These are phyloP conservation scores for Drosophila miranda DNA, from an alignment of 1,140 invertebrate genomes.

Conservation along the genomic window DNA sequence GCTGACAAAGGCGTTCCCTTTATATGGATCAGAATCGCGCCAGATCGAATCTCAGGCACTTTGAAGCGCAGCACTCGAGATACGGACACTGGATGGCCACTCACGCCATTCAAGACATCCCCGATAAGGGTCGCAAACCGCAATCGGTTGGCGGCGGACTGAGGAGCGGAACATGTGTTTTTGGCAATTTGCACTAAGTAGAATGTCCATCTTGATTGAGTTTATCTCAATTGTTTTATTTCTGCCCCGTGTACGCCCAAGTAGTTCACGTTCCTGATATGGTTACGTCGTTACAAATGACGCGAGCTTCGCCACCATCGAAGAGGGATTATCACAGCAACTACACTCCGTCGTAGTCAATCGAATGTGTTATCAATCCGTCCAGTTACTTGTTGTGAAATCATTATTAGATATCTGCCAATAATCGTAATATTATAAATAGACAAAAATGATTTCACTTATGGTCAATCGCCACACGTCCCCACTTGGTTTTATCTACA, in stretches of 20 bases:
- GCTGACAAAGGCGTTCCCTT: slow-evolving; percentile 11
- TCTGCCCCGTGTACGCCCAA: slow-evolving; percentile 27
- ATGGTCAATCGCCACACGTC: no score
- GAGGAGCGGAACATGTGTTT: slow-evolving; percentile 38
- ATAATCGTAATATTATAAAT: no score
- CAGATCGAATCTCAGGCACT: slow-evolving; percentile 43
- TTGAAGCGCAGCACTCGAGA: slow-evolving; percentile 56
- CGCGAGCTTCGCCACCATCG: background rate
- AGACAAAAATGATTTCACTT: no score
- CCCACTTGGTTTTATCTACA: no score
- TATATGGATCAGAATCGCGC: slow-evolving; percentile 42
- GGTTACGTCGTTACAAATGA: slow-evolving; percentile 9
- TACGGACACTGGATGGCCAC: slow-evolving; percentile 50
- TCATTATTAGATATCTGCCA: no score
- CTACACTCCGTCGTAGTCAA: background rate
- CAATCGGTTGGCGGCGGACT: background rate
- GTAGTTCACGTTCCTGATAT: slow-evolving; percentile 28
- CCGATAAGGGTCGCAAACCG: slow-evolving; percentile 14
- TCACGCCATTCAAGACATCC: slow-evolving; percentile 15
- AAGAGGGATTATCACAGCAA: background rate
- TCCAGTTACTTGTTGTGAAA: background rate
- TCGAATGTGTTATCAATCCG: slow-evolving; percentile 7
- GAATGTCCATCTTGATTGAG: slow-evolving; percentile 34
- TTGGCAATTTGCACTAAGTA: slow-evolving; percentile 16
- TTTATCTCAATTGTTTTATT: slow-evolving; percentile 30